A percentile compares a stretch with the other conserved stretches of the same genome.
Conservation (phyloP, 2,888 invertebrate genomes). For the Lithosia quadra region DNA sequence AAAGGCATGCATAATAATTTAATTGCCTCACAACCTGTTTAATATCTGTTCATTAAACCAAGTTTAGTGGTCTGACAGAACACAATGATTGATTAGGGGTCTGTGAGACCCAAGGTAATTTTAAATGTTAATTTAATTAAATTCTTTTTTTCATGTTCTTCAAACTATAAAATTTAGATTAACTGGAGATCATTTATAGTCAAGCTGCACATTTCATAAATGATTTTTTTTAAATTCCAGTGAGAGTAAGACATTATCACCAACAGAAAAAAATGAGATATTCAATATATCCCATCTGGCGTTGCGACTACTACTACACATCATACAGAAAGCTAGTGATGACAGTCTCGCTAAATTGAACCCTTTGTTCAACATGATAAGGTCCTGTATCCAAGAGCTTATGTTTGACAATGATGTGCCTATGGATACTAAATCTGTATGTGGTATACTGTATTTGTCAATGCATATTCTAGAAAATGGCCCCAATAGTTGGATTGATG, state of each 20-base stretch:
- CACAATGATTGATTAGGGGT: not conserved
- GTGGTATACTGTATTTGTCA: slow-evolving; percentile 86
- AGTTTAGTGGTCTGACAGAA: too few species aligned
- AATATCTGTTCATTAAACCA: too few species aligned
- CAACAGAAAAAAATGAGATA: slow-evolving; percentile 75
- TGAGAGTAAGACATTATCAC: slow-evolving; percentile 56
- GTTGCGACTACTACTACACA: slow-evolving; percentile 66
- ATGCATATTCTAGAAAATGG: slow-evolving; percentile 75
- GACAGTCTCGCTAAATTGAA: slow-evolving; percentile 46
- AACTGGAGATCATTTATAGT: too few species aligned
- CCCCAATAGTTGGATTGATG: slow-evolving; percentile 67
- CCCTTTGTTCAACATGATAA: slow-evolving; percentile 52
- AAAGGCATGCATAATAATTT: too few species aligned
- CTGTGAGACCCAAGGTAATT: not conserved
- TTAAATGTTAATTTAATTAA: too few species aligned
- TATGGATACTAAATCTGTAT: slow-evolving; percentile 89
- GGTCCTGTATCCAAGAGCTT: slow-evolving; percentile 59
- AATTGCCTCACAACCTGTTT: too few species aligned
- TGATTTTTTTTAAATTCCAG: slow-evolving; percentile 54
- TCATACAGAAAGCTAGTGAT: slow-evolving; percentile 64
- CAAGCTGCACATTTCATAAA: too few species aligned
- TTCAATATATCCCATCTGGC: slow-evolving; percentile 67
- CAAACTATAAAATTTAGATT: too few species aligned
- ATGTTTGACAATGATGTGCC: slow-evolving; percentile 84
- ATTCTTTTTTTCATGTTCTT: too few species aligned